Evolutionary conservation across 1,140 invertebrate species (phyloP), one percentile per base, ranked within the genome.

Genomic region (Bombus breviceps): DNA sequence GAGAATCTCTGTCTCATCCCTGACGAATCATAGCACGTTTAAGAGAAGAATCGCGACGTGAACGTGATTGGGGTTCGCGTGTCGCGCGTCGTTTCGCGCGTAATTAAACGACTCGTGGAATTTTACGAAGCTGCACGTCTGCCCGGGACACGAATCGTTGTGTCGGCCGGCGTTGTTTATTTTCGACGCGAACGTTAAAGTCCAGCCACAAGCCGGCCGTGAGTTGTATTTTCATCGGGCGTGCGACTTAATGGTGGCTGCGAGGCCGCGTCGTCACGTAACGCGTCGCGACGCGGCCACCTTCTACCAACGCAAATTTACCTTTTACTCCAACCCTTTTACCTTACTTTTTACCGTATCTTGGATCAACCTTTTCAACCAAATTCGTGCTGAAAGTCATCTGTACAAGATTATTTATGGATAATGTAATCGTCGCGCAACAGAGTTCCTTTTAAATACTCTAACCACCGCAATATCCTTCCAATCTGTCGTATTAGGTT

Each of bases 201-300:
- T 81, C 37, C 79, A 41, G 12, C 18, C 37, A 47, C n/a, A 15
- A n/a, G 64, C 10, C n/a, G 22, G 22, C 77, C 18, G 62, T n/a
- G 53, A 74, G 69, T 53, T 59, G 69, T 74, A 81, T 81, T 81
- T 81, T 74, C 53, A 59, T 41, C 69, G 32, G 18, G n/a, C 66
- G 69, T 81, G 80, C 80, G 80, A 62, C 80, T 74, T 74, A 74
- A 81, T 74, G 80, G 69, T 81, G 39, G 53, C 39, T 43, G 22
- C 13, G 64, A 25, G 37, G 28, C 10, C 53, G n/a, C n/a, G 64
- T 39, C 78, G 64, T 74, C 80, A 62, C 69, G 69, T 74, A 62
- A 81, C 69, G 25, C 69, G 80, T 71, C 73, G 43, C 43, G 43
- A 74, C 72, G 73, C 73, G 32, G 12, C 47, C 22, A 28, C 73